A percentile compares a stretch with the other conserved stretches of the same genome.
phyloP scores from a whole-genome alignment of 1,140 invertebrate genomes.

The Elymnias hypermnestra region DNA sequence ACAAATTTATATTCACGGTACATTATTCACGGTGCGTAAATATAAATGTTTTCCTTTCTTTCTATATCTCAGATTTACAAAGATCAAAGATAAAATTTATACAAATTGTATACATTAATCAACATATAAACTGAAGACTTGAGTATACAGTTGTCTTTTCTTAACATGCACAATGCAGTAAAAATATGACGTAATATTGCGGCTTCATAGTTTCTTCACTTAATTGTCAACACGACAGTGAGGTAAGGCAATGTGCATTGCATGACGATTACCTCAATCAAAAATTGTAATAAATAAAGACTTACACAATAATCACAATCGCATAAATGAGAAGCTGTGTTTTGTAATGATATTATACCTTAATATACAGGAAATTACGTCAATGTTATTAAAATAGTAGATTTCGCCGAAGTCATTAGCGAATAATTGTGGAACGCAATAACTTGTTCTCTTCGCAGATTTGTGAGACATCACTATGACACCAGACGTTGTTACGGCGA shows the following conservation, averaged over 20 bases:
- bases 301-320: constrained; percentile 13
- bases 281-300: constrained; percentile 2
- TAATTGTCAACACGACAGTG: constrained; percentile 17
- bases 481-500: too few relatives aligned
- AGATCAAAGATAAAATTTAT: too few relatives aligned
- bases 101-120: too few relatives aligned
- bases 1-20: too few relatives aligned
- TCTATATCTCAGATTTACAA: too few relatives aligned
- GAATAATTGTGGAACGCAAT: too few relatives aligned
- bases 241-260: constrained; percentile 9
- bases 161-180: constrained; percentile 5
- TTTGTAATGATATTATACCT: constrained; percentile 6
- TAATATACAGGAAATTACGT: constrained; percentile 1
- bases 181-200: constrained; percentile 13
- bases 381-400: background rate
- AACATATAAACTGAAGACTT: too few relatives aligned
- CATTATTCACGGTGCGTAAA: too few relatives aligned
- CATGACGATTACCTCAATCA: constrained; percentile 13
- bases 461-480: too few relatives aligned
- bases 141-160: too few relatives aligned
- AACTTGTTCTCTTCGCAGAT: too few relatives aligned
- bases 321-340: background rate
- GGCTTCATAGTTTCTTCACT: constrained; percentile 5
- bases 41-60: too few relatives aligned
- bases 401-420: background rate